These are phyloP conservation scores for Eupeodes luniger DNA, from an alignment of 2,888 invertebrate species.

Conservation along the genomic window DNA sequence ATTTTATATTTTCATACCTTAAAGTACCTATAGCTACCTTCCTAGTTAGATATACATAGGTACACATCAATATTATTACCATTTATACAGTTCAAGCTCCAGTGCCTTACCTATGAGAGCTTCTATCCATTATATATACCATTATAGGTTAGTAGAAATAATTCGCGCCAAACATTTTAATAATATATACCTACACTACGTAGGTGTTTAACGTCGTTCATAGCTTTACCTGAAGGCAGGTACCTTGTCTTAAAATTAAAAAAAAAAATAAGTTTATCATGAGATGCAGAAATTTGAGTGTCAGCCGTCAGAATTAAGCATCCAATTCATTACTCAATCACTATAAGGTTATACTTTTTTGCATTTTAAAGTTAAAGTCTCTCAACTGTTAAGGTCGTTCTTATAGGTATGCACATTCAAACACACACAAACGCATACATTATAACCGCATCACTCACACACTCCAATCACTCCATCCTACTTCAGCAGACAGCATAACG, in stretches of 20 bases:
- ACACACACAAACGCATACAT: not conserved
- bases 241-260: too few species aligned
- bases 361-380: slow-evolving; percentile 1
- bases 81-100: not conserved
- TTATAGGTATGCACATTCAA: not conserved
- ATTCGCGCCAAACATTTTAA: too few species aligned
- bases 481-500: slow-evolving; percentile 58
- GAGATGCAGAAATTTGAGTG: slow-evolving; percentile 22
- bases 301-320: slow-evolving; percentile 40
- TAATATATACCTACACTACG: too few species aligned
- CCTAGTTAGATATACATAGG: too few species aligned
- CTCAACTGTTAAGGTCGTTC: slow-evolving; percentile 37
- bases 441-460: not conserved
- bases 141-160: too few species aligned
- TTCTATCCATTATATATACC: too few species aligned
- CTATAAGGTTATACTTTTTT: slow-evolving; percentile 5
- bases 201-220: too few species aligned
- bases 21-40: not conserved
- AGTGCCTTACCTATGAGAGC: too few species aligned
- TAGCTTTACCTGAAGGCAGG: too few species aligned
- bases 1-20: not conserved
- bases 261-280: slow-evolving; percentile 2
- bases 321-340: slow-evolving; percentile 61
- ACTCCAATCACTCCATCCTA: slow-evolving; percentile 27
- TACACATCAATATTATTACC: slow-evolving; percentile 17